Evolutionary conservation across 2,888 invertebrate genomes (phyloP), one percentile per base, ranked within the genome.

Genomic region (Gymnoscelis rufifasciata): DNA sequence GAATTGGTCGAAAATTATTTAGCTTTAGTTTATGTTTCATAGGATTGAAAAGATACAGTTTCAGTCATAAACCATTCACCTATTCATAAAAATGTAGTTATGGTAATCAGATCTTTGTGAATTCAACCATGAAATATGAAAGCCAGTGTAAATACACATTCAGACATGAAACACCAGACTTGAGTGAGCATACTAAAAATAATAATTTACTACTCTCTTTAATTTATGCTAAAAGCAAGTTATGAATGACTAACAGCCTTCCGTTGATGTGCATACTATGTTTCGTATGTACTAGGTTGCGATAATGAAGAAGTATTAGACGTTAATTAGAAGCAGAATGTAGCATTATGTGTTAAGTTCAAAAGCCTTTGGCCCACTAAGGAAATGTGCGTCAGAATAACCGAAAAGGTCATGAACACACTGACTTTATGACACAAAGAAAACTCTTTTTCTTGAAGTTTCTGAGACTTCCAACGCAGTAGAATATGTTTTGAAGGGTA

Each of bases 311-410:
- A 56, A 52, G 56, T 58, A 63, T 65, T 71, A 70, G 64, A 60
- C 33, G 57, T 38, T 62, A 69, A 73, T 80, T 77, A 74, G 62
- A 59, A 49, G 50, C 24, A 35, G 42, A 54, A 60, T 55, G 59
- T 52, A n/a, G 57, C 57, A 46, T 55, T 55, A 54, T 74, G 11
- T n/a, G 35, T 11, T 27, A 33, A 49, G 81, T 82, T 81, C 81
- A 80, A 73, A 62, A 54, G 72, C 77, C 77, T 78, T 69, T 83
- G 75, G 66, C 72, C 80, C 68, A 80, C 62, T 77, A 68, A 66
- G 66, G 64, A 63, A 66, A 58, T 52, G 57, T 78, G 78, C 76
- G 65, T 80, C 78, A 78, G 56, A 8, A 7, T 30, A n/a, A 26
- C 41, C 46, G 42, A 45, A 71, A 77, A 83, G 82, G 81, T 83